These are phyloP conservation scores for Pseudococcus jackbeardsleyi DNA, from an alignment of 2,888 invertebrate species.

Conservation along the genomic window DNA sequence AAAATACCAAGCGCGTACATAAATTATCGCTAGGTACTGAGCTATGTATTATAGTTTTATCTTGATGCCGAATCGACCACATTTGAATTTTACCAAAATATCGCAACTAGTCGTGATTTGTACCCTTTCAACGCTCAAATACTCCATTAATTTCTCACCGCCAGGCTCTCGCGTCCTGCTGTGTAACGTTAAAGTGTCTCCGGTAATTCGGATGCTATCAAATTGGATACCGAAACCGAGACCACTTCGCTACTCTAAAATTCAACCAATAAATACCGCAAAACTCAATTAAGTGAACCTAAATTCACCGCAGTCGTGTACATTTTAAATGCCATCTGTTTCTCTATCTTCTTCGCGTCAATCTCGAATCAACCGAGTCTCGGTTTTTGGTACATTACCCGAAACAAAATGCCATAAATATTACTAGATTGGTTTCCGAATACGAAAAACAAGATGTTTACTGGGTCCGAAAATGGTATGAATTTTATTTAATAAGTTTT, in stretches of 20 bases:
- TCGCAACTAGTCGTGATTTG: not conserved
- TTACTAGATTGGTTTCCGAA: no score
- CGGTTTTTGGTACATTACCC: no score
- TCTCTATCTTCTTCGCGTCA: not conserved
- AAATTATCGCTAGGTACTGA: not conserved
- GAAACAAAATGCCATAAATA: no score
- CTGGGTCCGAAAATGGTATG: no score
- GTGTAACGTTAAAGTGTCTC: not conserved
- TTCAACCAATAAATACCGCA: not conserved
- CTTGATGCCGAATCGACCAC: not conserved
- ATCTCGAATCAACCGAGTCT: not conserved
- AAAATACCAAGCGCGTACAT: no score
- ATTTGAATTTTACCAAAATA: not conserved
- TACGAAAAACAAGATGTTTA: no score
- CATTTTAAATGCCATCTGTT: not conserved
- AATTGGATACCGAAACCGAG: constrained; percentile 16
- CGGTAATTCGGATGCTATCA: not conserved
- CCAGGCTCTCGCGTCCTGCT: not conserved
- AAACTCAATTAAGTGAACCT: constrained; percentile 11
- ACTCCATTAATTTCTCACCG: not conserved
- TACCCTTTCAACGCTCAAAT: constrained; percentile 8
- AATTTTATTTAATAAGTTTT: no score
- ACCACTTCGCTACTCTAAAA: not conserved
- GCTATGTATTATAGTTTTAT: not conserved
- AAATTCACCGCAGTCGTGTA: not conserved